Conservation (phyloP, 2,797 vertebrate genomes). For the Chlorospingus flavigularis region DNA sequence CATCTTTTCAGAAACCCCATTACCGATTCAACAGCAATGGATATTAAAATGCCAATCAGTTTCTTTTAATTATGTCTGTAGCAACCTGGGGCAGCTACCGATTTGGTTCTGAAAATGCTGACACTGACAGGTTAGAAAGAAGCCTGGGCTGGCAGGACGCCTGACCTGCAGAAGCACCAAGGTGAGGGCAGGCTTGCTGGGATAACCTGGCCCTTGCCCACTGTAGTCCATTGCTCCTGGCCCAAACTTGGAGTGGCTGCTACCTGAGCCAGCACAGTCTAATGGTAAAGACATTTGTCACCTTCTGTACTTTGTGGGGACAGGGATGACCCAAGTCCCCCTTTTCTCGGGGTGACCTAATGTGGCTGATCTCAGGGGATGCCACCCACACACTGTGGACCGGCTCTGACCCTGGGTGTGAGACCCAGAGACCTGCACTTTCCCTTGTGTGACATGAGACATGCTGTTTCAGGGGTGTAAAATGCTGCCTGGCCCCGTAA, state of each 20-base stretch:
- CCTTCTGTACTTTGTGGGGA: accelerated
- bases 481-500: background rate
- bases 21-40: background rate
- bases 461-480: background rate
- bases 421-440: background rate
- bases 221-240: background rate
- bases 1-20: background rate
- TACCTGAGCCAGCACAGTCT: background rate
- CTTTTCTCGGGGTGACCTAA: background rate
- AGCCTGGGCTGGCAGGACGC: background rate
- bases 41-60: constrained; percentile 5
- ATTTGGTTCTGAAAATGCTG: background rate
- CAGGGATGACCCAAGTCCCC: too few species aligned
- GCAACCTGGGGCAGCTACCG: background rate
- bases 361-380: background rate
- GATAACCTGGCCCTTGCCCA: background rate
- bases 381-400: accelerated
- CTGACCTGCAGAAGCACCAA: background rate
- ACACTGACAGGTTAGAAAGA: background rate
- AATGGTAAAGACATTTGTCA: background rate
- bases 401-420: background rate
- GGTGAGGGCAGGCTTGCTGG: background rate
- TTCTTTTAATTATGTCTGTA: constrained; percentile 3
- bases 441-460: accelerated
- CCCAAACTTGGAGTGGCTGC: background rate